Evolutionary conservation across 2,888 invertebrate genomes (phyloP), one percentile per base, ranked within the genome.

Genomic region (Pristionchus entomophagus): DNA sequence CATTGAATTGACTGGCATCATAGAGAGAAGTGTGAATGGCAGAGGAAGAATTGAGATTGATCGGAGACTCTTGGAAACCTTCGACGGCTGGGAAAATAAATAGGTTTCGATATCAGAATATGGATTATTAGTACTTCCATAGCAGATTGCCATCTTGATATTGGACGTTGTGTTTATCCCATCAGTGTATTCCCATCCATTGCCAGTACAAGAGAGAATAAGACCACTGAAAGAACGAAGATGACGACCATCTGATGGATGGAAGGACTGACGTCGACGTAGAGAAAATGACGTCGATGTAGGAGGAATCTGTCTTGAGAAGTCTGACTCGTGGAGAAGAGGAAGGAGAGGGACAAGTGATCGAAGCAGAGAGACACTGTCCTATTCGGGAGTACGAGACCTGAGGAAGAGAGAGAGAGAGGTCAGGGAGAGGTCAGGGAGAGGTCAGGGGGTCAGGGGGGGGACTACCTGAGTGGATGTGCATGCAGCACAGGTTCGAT

Each of bases 61-160:
- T 84, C 3, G 83, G 83, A 41, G 83, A 84, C 17, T 84, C 32
- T 65, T 84, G 83, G 62, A 26, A 1, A 0, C n/a, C 26, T 0
- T 22, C 17, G 5, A 29, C 32, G 4, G 29, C 83, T 84, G 8
- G 32, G 32, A n/a, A n/a, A n/a, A n/a, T n/a, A n/a, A n/a, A 81
- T 81, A 29, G 1, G 17, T 32, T 12, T 77, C 10, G 10, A 51
- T 29, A 6, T 8, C 4, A 19, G 10, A 49, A 2, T 2, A 69
- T 69, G n/a, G 3, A 73, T 41, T 17, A 45, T 26, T 2, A 84
- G 35, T 84, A 84, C 83, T 41, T 84, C 83, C 83, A 19, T 49
- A 84, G 32, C 83, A 84, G 19, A 65, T 53, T 0, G 49, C 65
- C 17, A 49, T 41, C 12, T 53, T 53, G 8, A 84, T 53, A 35